Base-by-base conservation (phyloP, 2,888 invertebrate genomes). In the Drosophila pegasa region DNA sequence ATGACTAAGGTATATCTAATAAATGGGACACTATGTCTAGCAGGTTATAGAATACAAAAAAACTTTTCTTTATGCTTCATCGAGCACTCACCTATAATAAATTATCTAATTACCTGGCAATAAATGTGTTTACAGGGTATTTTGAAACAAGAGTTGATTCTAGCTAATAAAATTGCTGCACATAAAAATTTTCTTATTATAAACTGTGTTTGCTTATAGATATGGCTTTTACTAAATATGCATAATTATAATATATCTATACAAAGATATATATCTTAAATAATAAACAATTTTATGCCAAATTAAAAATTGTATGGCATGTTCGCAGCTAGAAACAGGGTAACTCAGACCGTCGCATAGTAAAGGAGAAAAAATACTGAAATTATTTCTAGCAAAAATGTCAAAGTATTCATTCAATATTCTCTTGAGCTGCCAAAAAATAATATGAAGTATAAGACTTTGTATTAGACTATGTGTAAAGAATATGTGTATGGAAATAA, bases 1-100 rank as follows among this genome's bases (percentile, higher is more conserved):
- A 18, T 18, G 18, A 0, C 18, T 14, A 48, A 41, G 45, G 45
- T 51, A 43, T 35, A 47, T 55, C 8, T 37, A 47, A 16, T 25
- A 29, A 20, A 0, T 50, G 35, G n/a, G 8, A 37, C 7, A 29
- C 1, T 12, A 14, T 57, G 38, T 59, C 9, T 27, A 7, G 1
- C 12, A 41, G 25, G 14, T 41, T 12, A 22, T 29, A 29, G 29
- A 43, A 33, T 35, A n/a, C n/a, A n/a, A 4, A 35, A 29, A 16
- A 43, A 8, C n/a, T 43, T 16, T 27, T 14, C n/a, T 41, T 7
- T 7, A 22, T n/a, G 25, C 43, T 10, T 4, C 8, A 22, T n/a
- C 8, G 7, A 22, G 4, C 25, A 43, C 14, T 16, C 16, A 10
- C 10, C n/a, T 12, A 16, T 27, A 29, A 45, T 29, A 45, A 48